Evolutionary conservation across 2,888 invertebrate species (phyloP).

Genomic region (Amorpha juglandis): DNA sequence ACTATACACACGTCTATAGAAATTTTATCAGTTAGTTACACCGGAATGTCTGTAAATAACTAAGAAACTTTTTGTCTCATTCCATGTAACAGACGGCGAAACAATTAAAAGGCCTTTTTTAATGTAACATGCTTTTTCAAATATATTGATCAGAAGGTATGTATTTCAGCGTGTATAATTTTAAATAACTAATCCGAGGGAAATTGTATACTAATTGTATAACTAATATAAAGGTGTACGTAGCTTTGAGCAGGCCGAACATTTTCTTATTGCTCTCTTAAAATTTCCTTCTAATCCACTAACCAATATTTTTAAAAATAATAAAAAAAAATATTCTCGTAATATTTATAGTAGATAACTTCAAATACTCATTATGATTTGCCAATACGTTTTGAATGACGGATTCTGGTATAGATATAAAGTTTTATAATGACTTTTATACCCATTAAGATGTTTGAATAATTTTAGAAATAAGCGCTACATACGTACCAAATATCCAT

Average conservation of each 20-base stretch:
- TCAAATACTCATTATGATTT: neutral
- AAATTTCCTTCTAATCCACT: too few species aligned
- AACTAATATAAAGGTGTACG: too few species aligned
- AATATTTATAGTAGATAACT: neutral
- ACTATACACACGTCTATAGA: conserved; percentile 49
- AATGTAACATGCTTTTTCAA: conserved; percentile 7
- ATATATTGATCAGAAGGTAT: conserved; percentile 12
- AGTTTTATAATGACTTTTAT: neutral
- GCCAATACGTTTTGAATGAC: neutral
- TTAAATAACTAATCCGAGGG: neutral
- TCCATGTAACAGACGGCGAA: conserved; percentile 17
- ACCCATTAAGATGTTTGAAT: conserved; percentile 12
- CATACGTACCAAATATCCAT: conserved; percentile 8
- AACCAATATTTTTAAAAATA: too few species aligned
- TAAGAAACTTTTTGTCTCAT: conserved; percentile 20
- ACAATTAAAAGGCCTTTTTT: conserved; percentile 24
- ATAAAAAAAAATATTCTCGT: too few species aligned
- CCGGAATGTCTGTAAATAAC: conserved; percentile 23
- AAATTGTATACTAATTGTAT: too few species aligned
- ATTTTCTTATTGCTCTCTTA: too few species aligned
- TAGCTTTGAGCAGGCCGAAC: too few species aligned
- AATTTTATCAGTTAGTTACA: conserved; percentile 29
- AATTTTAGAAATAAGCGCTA: neutral
- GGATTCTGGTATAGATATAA: neutral
- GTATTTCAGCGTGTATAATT: neutral